Conservation (phyloP, 2,797 vertebrate species). For the Thripadectes ignobilis region DNA sequence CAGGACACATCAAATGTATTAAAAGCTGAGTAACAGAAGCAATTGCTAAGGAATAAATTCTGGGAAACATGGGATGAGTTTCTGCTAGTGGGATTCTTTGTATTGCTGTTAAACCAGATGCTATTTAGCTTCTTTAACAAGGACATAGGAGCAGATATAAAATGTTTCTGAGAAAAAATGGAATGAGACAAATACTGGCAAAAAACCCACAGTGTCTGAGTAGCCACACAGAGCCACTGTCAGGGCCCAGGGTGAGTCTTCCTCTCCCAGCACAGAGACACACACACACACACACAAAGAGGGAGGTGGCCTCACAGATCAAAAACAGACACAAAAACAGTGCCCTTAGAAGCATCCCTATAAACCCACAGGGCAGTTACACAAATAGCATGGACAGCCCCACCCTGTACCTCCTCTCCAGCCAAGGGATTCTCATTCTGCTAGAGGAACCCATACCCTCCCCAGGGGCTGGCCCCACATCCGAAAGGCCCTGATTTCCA, state of each 20-base stretch:
- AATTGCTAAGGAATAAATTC: neutral
- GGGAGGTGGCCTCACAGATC: neutral
- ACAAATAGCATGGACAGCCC: neutral
- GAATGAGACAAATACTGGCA: neutral
- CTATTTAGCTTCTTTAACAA: neutral
- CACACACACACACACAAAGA: rapidly evolving
- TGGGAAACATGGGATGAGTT: neutral
- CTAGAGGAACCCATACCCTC: neutral
- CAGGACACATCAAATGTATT: neutral
- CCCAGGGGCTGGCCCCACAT: neutral
- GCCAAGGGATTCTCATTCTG: neutral
- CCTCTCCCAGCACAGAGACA: neutral
- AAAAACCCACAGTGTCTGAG: neutral
- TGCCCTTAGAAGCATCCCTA: neutral
- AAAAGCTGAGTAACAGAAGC: neutral
- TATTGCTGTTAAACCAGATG: neutral
- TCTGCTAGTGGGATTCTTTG: neutral
- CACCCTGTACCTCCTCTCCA: neutral
- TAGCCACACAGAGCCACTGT: neutral
- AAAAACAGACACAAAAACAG: neutral
- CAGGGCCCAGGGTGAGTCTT: neutral
- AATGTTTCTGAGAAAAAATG: neutral
- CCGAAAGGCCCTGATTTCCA: neutral
- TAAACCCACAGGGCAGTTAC: neutral
- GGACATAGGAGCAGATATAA: neutral